Conservation (phyloP, 1,140 invertebrate species). For the Nephotettix cincticeps region DNA sequence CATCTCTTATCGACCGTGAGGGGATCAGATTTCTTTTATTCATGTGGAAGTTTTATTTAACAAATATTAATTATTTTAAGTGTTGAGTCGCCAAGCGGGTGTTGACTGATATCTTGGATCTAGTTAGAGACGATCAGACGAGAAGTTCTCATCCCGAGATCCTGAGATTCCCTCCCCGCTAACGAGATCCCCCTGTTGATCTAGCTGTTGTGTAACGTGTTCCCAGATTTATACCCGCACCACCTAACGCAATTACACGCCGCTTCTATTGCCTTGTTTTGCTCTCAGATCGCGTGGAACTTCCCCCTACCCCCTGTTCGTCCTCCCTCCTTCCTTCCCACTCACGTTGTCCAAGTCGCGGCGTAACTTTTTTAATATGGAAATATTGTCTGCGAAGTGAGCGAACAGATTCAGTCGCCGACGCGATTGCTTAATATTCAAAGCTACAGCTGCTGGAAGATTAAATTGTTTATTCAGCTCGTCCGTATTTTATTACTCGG, state of each 20-base stretch:
- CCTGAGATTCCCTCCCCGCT: not conserved
- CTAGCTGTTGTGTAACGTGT: not conserved
- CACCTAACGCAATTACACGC: not conserved
- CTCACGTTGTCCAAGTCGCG: not conserved
- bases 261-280: conserved; percentile 14
- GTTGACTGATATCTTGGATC: too few species aligned
- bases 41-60: too few species aligned
- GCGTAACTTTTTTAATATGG: conserved; percentile 21
- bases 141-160: too few species aligned
- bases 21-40: too few species aligned
- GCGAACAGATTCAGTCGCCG: not conserved
- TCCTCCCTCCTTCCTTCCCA: not conserved
- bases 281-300: not conserved
- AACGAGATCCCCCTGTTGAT: conserved; percentile 15
- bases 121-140: too few species aligned
- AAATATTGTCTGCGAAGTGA: conserved; percentile 7
- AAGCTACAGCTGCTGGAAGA: conserved; percentile 18
- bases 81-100: too few species aligned
- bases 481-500: conserved; percentile 15
- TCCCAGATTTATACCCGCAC: conserved; percentile 9
- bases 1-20: too few species aligned
- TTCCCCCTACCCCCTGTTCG: not conserved
- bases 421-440: conserved; percentile 18
- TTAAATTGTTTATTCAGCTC: conserved; percentile 22
- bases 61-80: too few species aligned